Percentiles rank a stretch among this genome's conserved stretches.
Conservation (phyloP, 2,113 vertebrate genomes). For the Xiphophorus maculatus region DNA sequence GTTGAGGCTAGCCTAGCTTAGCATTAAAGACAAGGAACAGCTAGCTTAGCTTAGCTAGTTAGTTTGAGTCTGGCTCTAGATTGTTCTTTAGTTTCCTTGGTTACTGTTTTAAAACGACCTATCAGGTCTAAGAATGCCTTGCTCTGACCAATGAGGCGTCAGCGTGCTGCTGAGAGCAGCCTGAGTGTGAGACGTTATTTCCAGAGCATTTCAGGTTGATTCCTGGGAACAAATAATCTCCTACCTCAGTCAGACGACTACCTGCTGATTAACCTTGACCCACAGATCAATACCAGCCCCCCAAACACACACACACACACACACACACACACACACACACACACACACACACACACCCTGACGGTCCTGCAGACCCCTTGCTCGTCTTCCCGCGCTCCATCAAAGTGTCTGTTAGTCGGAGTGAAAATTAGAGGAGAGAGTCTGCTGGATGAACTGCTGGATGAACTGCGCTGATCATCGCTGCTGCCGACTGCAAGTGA, state of each 20-base stretch:
- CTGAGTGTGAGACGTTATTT: too few relatives aligned
- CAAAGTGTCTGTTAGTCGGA: slow-evolving; percentile 63
- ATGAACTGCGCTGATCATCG: slow-evolving; percentile 77
- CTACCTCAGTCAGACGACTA: slow-evolving; percentile 28
- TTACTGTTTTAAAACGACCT: too few relatives aligned
- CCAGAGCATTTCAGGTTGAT: too few relatives aligned
- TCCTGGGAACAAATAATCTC: neutral
- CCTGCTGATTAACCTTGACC: slow-evolving; percentile 50
- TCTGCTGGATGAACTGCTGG: slow-evolving; percentile 78
- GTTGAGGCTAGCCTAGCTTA: too few relatives aligned
- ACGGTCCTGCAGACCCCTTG: neutral
- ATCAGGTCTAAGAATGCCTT: too few relatives aligned
- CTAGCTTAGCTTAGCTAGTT: too few relatives aligned
- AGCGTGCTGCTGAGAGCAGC: too few relatives aligned
- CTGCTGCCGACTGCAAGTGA: slow-evolving; percentile 69
- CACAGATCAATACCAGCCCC: neutral
- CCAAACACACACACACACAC: neutral
- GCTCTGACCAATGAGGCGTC: too few relatives aligned
- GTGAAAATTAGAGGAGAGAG: slow-evolving; percentile 58
- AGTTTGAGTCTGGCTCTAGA: too few relatives aligned
- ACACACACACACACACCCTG: neutral
- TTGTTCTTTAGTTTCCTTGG: too few relatives aligned
- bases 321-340: too few relatives aligned
- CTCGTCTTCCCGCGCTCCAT: slow-evolving; percentile 9
- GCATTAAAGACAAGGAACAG: too few relatives aligned